These are phyloP conservation scores for Cydia amplana DNA, from an alignment of 1,140 invertebrate species.

Conservation along the genomic window DNA sequence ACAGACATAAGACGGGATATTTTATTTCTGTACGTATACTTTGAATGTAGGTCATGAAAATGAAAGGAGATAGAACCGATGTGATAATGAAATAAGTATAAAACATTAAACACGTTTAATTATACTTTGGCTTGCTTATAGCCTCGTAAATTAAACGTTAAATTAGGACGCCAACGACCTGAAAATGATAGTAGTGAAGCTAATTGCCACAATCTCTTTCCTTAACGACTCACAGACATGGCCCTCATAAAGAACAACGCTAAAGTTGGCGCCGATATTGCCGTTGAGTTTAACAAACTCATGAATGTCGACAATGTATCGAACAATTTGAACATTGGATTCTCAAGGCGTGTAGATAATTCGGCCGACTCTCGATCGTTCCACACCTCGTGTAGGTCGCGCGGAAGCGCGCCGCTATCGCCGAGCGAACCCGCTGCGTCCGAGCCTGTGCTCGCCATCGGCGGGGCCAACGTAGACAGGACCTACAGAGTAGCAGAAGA, in stretches of 20 bases:
- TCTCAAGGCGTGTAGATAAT: conserved; percentile 42
- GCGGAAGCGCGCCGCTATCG: conserved; percentile 27
- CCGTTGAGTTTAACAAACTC: conserved; percentile 82
- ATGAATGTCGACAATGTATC: conserved; percentile 56
- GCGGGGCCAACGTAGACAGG: conserved; percentile 89
- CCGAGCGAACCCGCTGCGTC: conserved; percentile 26
- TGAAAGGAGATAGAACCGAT: neutral
- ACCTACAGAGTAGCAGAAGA: conserved; percentile 83
- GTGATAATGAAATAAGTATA: neutral
- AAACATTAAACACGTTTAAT: conserved; percentile 47
- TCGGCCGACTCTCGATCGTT: conserved; percentile 44
- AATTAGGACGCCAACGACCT: conserved; percentile 45
- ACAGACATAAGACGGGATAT: no score
- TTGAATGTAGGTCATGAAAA: neutral
- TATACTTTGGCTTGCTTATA: conserved; percentile 42
- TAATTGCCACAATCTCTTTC: conserved; percentile 65
- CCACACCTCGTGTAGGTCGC: conserved; percentile 51
- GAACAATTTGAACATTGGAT: conserved; percentile 52
- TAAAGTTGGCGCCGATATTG: conserved; percentile 89
- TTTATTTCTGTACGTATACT: neutral
- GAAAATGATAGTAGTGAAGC: conserved; percentile 57
- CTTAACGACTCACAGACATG: conserved; percentile 84
- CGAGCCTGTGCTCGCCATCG: conserved; percentile 87
- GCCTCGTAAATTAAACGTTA: conserved; percentile 46
- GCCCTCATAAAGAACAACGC: conserved; percentile 96